Evolutionary conservation across 2,113 vertebrate genomes (phyloP).

Genomic region (Labrus mixtus): DNA sequence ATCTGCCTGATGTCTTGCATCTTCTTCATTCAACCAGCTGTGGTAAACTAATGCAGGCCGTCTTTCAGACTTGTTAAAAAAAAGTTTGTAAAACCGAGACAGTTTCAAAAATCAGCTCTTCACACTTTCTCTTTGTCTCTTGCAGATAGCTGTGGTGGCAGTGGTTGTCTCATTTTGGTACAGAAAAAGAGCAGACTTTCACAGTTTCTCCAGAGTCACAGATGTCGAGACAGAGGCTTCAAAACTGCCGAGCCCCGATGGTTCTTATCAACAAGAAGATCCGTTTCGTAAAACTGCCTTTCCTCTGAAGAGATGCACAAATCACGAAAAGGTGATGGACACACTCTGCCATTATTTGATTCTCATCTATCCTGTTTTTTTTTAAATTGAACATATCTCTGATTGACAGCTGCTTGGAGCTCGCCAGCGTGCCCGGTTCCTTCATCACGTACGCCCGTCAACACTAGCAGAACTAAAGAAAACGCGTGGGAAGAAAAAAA

Average conservation of each 20-base stretch:
- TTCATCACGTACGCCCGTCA: slow-evolving; percentile 78
- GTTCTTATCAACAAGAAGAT: neutral
- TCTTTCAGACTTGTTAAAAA: neutral
- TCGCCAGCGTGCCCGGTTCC: slow-evolving; percentile 78
- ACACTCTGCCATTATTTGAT: neutral
- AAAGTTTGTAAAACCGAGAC: neutral
- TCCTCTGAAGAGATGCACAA: slow-evolving; percentile 6
- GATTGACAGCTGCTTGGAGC: slow-evolving; percentile 78
- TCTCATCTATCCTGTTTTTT: neutral
- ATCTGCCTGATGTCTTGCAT: slow-evolving; percentile 82
- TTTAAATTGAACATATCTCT: slow-evolving; percentile 23
- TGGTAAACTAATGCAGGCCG: slow-evolving; percentile 70
- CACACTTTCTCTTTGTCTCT: neutral
- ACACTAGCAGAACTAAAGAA: slow-evolving; percentile 73
- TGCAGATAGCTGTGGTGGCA: slow-evolving; percentile 80
- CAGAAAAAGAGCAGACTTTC: slow-evolving; percentile 60
- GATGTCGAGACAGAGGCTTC: slow-evolving; percentile 45
- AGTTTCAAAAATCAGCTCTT: neutral
- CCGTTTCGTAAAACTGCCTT: neutral
- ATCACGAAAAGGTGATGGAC: slow-evolving; percentile 74
- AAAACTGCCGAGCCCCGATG: slow-evolving; percentile 34
- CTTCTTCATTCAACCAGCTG: slow-evolving; percentile 83
- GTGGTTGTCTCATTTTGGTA: slow-evolving; percentile 74
- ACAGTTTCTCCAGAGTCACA: slow-evolving; percentile 27
- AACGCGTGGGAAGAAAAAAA: slow-evolving; percentile 64